phyloP scores from a whole-genome alignment of 2,797 vertebrate genomes.

The Anas georgica region DNA sequence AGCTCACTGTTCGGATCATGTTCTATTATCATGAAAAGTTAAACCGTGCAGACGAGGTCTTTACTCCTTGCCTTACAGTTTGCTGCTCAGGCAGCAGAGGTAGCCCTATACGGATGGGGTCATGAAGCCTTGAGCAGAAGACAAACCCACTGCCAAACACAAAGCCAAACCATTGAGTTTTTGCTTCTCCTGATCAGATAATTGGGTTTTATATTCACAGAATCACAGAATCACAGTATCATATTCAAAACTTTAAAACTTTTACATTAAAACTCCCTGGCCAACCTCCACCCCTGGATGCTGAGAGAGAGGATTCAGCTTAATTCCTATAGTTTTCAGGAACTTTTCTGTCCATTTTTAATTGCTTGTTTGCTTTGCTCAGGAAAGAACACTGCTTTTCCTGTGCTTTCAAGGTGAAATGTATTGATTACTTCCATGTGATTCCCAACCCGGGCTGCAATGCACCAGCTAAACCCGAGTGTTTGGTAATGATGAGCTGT shows the following conservation, averaged over 20 bases:
- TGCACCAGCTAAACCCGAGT: not conserved
- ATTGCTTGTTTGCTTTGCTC: not conserved
- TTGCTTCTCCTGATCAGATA: slow-evolving; percentile 28
- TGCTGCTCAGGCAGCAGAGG: not conserved
- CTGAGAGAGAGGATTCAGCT: not conserved
- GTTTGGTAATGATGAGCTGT: not conserved
- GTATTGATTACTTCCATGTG: not conserved
- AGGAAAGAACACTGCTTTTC: not conserved
- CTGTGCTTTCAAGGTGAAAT: slow-evolving; percentile 4
- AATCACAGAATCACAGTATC: too few relatives aligned
- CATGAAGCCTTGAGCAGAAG: not conserved
- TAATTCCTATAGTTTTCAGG: not conserved
- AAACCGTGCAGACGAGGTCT: not conserved
- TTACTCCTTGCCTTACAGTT: not conserved
- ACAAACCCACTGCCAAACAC: not conserved
- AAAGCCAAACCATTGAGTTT: not conserved
- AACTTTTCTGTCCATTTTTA: not conserved
- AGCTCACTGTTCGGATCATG: not conserved
- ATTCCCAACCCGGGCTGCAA: not conserved
- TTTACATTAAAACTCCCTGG: not conserved
- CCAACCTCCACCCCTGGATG: not conserved
- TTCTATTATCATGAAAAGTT: not conserved
- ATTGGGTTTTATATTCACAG: not conserved
- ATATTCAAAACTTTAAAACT: not conserved
- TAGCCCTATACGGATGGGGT: not conserved